These are phyloP conservation scores for Gobiocypris rarus DNA, from an alignment of 2,113 vertebrate species.

Conservation along the genomic window DNA sequence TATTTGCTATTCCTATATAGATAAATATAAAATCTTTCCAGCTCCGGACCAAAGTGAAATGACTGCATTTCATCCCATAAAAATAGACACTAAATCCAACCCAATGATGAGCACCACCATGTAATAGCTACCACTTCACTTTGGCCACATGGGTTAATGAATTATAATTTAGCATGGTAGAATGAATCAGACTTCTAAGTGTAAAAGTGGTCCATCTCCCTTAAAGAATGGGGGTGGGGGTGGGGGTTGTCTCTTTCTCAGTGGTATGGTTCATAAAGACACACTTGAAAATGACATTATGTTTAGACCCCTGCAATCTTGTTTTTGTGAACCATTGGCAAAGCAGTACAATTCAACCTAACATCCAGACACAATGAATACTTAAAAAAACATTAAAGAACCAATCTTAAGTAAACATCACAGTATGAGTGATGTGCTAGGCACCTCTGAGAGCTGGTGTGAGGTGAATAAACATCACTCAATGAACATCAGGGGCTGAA, in stretches of 20 bases:
- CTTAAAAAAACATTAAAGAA: conserved; percentile 31
- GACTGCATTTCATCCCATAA: too few relatives aligned
- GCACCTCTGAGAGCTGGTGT: conserved; percentile 51
- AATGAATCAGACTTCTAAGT: neutral
- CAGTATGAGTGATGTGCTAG: conserved; percentile 23
- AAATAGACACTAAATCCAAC: too few relatives aligned
- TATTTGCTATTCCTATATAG: neutral
- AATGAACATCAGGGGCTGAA: conserved; percentile 46
- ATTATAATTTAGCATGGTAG: neutral
- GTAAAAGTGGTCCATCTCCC: neutral
- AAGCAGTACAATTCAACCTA: neutral
- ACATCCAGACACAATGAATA: conserved; percentile 8
- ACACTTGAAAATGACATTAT: neutral
- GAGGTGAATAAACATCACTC: conserved; percentile 54
- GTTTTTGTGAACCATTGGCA: neutral
- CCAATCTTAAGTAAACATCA: conserved; percentile 26
- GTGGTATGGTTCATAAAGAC: neutral
- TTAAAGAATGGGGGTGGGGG: too few relatives aligned
- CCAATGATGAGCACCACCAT: too few relatives aligned
- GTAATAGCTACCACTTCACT: neutral
- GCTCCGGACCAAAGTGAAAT: too few relatives aligned
- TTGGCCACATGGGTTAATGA: neutral
- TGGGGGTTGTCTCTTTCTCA: neutral
- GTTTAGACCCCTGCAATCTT: neutral
- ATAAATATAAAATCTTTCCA: neutral